Evolutionary conservation across 2,888 invertebrate genomes (phyloP), one percentile per base, ranked within the genome.

Genomic region (Amitus sp.): DNA sequence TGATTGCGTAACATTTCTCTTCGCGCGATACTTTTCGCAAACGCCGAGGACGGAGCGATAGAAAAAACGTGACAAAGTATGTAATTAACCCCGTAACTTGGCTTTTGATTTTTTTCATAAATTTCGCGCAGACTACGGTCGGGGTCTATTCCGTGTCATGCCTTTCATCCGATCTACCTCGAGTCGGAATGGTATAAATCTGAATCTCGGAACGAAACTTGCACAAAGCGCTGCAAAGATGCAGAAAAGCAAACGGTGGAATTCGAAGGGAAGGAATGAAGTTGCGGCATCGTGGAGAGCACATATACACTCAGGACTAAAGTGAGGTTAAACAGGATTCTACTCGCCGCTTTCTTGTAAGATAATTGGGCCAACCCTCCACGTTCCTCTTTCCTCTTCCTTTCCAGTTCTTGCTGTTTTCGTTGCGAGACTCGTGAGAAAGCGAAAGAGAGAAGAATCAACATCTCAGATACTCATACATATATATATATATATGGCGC

Each of bases 301-400:
- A 47, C 47, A 42, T 46, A n/a, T n/a, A 39, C 39, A 53, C 46
- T 53, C 27, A 37, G 28, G 47, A 12, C 46, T 54, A 47, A 53
- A 47, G 47, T 40, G 54, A 23, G 47, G 47, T 54, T 47, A 42
- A 47, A 47, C 42, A 54, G 54, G 40, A 54, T 54, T 47, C 42
- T 47, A 42, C 54, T 54, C 47, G 42, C 54, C 18, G 23, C 46
- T 47, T 34, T 20, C 20, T 10, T 47, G 54, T 42, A 33, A 54
- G 54, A 54, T 54, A 54, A 54, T 54, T 54, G 47, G 47, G 54
- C 6, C 2, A n/a, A 1, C 46, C 28, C 12, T 48, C 47, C 42
- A 12, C 13, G 20, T 10, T 10, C 39, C 18, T 6, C 3, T 4
- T 39, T 13, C 15, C 39, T 13, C 18, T n/a, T 10, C 20, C 30